Evolutionary conservation across 2,797 vertebrate genomes (phyloP).

Genomic region (Chlorospingus semifuscus): DNA sequence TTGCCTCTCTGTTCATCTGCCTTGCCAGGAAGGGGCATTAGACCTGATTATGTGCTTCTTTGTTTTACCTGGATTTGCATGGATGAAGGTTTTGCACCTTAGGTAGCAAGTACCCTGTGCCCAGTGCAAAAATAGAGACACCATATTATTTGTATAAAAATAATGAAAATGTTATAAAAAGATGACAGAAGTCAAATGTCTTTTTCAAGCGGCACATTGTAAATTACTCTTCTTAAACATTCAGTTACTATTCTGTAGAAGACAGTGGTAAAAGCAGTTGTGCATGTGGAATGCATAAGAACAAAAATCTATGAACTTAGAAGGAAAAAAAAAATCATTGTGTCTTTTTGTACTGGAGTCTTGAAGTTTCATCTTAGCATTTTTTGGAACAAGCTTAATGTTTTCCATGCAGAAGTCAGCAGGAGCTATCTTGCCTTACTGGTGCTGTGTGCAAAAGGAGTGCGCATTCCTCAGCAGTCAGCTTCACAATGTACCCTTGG

Average conservation of each 20-base stretch:
- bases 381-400: background rate
- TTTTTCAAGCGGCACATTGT: background rate
- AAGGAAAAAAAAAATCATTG: background rate
- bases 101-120: background rate
- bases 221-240: background rate
- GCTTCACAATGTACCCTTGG: fast-evolving
- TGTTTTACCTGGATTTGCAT: background rate
- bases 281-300: background rate
- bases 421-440: background rate
- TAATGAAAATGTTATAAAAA: background rate
- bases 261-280: background rate
- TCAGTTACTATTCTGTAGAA: background rate
- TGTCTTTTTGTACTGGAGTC: background rate
- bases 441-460: background rate
- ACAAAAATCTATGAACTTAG: background rate
- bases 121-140: background rate
- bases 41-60: background rate
- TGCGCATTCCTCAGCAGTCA: fast-evolving
- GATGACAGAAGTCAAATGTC: background rate
- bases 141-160: background rate
- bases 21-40: background rate
- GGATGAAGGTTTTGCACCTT: background rate
- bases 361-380: background rate
- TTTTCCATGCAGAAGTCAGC: background rate
- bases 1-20: background rate